A percentile compares a stretch with the other conserved stretches of the same genome.
Evolutionary conservation across 2,797 vertebrate species (phyloP).

Genomic region (Thripadectes ignobilis): DNA sequence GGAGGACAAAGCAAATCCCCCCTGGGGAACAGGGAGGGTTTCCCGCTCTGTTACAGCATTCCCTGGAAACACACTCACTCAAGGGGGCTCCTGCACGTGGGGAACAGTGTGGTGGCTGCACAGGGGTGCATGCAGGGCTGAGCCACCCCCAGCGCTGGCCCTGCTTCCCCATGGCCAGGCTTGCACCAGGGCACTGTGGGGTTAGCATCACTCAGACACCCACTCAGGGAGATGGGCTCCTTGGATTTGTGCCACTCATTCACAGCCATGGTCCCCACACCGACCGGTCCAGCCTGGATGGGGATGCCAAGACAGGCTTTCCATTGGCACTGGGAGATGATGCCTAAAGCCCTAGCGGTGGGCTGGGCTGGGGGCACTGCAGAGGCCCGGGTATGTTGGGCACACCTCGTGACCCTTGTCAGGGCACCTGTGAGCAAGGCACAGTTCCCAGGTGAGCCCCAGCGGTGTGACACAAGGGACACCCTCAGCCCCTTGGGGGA

Average conservation of each 20-base stretch:
- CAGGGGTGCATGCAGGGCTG: slow-evolving; percentile 74
- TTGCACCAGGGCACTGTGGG: neutral
- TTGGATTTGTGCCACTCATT: neutral
- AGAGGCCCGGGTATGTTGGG: fast-evolving
- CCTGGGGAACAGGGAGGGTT: neutral
- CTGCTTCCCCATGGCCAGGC: fast-evolving
- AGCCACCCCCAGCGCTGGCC: slow-evolving; percentile 12
- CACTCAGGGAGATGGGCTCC: fast-evolving
- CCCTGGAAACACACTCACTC: slow-evolving; percentile 77
- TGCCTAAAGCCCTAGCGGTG: too few species aligned
- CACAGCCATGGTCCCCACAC: fast-evolving
- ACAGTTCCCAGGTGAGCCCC: neutral
- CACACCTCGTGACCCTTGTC: fast-evolving
- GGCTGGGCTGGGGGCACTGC: fast-evolving
- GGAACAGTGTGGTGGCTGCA: slow-evolving; percentile 78
- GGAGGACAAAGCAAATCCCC: slow-evolving; percentile 63
- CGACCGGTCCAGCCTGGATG: fast-evolving
- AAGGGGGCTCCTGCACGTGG: slow-evolving; percentile 74
- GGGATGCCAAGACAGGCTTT: fast-evolving
- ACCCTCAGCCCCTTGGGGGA: fast-evolving
- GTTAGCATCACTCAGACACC: fast-evolving
- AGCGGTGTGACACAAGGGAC: neutral
- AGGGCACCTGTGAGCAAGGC: neutral
- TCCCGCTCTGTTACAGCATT: slow-evolving; percentile 43
- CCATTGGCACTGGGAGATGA: neutral